These are phyloP conservation scores for Eudiplozoon nipponicum DNA, from an alignment of 2,888 invertebrate species.

Conservation along the genomic window DNA sequence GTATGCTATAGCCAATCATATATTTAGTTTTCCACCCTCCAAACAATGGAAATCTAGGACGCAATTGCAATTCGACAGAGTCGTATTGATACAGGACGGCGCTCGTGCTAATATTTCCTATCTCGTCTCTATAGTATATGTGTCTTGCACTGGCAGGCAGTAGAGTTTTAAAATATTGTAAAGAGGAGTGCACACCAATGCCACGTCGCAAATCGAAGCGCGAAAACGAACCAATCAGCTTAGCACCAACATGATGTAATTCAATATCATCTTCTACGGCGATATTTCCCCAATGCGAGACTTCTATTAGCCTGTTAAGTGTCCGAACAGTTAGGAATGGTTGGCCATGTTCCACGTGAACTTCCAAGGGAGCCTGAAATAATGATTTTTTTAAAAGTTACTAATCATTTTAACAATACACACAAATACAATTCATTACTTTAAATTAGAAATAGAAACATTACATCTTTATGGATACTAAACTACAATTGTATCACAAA, in stretches of 20 bases:
- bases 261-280: slow-evolving; percentile 76
- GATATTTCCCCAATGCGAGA: slow-evolving; percentile 96
- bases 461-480: too few species aligned
- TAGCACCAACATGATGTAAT: slow-evolving; percentile 60
- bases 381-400: too few species aligned
- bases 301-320: slow-evolving; percentile 54
- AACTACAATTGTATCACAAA: too few species aligned
- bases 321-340: slow-evolving; percentile 68
- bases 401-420: too few species aligned
- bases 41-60: slow-evolving; percentile 78
- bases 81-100: slow-evolving; percentile 55
- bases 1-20: slow-evolving; percentile 73
- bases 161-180: slow-evolving; percentile 28
- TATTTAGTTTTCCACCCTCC: slow-evolving; percentile 97
- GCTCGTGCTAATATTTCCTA: slow-evolving; percentile 86
- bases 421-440: too few species aligned
- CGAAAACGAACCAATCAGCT: slow-evolving; percentile 66
- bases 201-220: slow-evolving; percentile 84
- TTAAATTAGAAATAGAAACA: too few species aligned
- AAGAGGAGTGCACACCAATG: slow-evolving; percentile 22
- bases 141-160: slow-evolving; percentile 53
- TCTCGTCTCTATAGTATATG: slow-evolving; percentile 84
- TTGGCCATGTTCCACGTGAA: too few species aligned
- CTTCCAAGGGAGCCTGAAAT: too few species aligned
- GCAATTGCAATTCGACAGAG: slow-evolving; percentile 66